These are phyloP conservation scores for Anagrus nilaparvatae DNA, from an alignment of 1,140 invertebrate species.

Conservation along the genomic window DNA sequence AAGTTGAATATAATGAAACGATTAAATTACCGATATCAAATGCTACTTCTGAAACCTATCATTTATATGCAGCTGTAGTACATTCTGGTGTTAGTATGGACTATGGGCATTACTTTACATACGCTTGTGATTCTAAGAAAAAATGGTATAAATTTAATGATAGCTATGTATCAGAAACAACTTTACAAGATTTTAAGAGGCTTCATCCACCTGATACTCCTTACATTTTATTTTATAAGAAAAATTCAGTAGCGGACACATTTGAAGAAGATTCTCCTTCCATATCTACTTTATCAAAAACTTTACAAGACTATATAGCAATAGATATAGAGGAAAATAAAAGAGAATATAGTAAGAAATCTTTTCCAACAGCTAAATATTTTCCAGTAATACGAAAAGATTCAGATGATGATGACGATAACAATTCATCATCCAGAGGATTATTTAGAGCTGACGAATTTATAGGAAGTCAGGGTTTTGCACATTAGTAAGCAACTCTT, in stretches of 20 bases:
- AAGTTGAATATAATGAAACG: conserved; percentile 52
- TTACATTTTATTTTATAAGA: conserved; percentile 70
- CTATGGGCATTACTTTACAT: conserved; percentile 79
- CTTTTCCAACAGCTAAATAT: too few relatives aligned
- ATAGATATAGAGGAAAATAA: too few relatives aligned
- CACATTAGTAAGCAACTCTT: too few relatives aligned
- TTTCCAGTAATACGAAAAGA: too few relatives aligned
- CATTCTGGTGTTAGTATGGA: conserved; percentile 74
- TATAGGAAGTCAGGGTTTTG: too few relatives aligned
- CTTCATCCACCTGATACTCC: conserved; percentile 65
- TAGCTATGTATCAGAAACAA: conserved; percentile 51
- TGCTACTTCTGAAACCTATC: conserved; percentile 44
- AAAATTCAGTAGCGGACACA: conserved; percentile 18
- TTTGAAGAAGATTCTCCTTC: conserved; percentile 30
- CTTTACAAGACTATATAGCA: conserved; percentile 40
- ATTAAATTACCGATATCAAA: conserved; percentile 42
- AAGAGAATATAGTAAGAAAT: too few relatives aligned
- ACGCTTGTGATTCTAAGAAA: conserved; percentile 55
- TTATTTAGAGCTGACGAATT: too few relatives aligned
- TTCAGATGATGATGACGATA: too few relatives aligned
- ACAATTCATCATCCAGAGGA: too few relatives aligned
- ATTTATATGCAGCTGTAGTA: conserved; percentile 70
- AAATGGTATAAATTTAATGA: conserved; percentile 79
- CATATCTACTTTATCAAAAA: conserved; percentile 32
- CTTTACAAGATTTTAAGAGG: conserved; percentile 49